Evolutionary conservation across 2,888 invertebrate species (phyloP), one percentile per base, ranked within the genome.

Genomic region (Noctua fimbriata): DNA sequence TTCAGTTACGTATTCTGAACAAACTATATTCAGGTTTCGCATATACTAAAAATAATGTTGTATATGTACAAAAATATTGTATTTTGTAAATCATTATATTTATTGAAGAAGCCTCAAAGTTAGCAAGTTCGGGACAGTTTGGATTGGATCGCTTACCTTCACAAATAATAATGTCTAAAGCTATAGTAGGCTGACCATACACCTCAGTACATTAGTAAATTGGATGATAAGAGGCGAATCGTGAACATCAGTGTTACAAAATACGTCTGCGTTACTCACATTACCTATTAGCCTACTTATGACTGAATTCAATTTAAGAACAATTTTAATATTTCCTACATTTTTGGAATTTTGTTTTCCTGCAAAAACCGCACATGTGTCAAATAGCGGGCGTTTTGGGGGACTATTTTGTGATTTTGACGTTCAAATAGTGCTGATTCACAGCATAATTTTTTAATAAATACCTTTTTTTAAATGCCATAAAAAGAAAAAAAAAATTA

Each of bases 161-260:
- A 60, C 28, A 49, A 71, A 74, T 84, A 60, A 69, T 71, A 18
- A 32, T 63, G 67, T 72, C 71, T 74, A 63, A 72, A 44, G 28
- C 69, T 36, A 16, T 71, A 74, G 44, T 76, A 67, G 66, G 66
- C 12, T 24, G 49, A 65, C 36, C 63, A 41, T 28, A 82, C 63
- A 74, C 83, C 66, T 82, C 52, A n/a, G 69, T 83, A 83, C 28
- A 81, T 86, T 76, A 78, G 78, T 84, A 78, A 86, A 86, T 86
- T 86, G 86, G 41, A 86, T 86, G 72, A 86, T 78, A 81, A 78
- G 73, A 69, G 80, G 12, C 49, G 32, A 71, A 69, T 72, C 55
- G 58, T 66, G 47, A 67, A 75, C 67, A 76, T 71, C 36, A 76
- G 32, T 79, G 72, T 83, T 83, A 86, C 77, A 77, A 67, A 83